phyloP scores from a whole-genome alignment of 2,888 invertebrate genomes.

The Drepanosiphum platanoidis region DNA sequence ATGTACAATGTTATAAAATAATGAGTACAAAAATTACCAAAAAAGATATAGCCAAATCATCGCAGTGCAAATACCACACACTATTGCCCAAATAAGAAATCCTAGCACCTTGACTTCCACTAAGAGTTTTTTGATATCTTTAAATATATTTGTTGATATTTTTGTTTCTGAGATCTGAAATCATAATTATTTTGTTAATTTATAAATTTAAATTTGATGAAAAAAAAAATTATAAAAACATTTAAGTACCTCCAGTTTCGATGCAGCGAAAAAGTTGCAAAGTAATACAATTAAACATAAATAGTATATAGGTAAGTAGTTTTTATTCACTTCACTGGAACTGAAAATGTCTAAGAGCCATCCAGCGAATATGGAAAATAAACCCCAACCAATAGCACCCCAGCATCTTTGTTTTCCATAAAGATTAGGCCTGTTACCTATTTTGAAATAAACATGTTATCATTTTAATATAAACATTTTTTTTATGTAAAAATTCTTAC shows the following conservation, averaged over 20 bases:
- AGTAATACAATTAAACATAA: constrained; percentile 46
- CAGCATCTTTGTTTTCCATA: constrained; percentile 63
- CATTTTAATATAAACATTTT: neutral
- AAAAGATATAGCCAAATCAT: constrained; percentile 89
- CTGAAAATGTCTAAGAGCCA: constrained; percentile 62
- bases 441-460: constrained; percentile 7
- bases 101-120: constrained; percentile 75
- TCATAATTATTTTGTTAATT: neutral
- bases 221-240: neutral
- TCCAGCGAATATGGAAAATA: constrained; percentile 58
- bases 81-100: constrained; percentile 76
- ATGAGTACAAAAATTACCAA: constrained; percentile 70
- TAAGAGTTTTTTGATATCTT: constrained; percentile 77
- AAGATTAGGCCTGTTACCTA: constrained; percentile 60
- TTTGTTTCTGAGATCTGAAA: constrained; percentile 68
- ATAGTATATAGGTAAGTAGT: constrained; percentile 55
- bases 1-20: neutral
- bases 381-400: constrained; percentile 63
- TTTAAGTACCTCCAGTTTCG: constrained; percentile 49
- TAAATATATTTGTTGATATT: constrained; percentile 75
- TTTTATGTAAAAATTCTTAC: constrained; percentile 48
- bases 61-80: constrained; percentile 81
- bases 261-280: constrained; percentile 35
- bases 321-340: constrained; percentile 60
- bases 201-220: neutral